Percentiles rank a stretch among this genome's conserved stretches.
Evolutionary conservation across 2,888 invertebrate species (phyloP).

Genomic region (Mechanitis mazaeus): DNA sequence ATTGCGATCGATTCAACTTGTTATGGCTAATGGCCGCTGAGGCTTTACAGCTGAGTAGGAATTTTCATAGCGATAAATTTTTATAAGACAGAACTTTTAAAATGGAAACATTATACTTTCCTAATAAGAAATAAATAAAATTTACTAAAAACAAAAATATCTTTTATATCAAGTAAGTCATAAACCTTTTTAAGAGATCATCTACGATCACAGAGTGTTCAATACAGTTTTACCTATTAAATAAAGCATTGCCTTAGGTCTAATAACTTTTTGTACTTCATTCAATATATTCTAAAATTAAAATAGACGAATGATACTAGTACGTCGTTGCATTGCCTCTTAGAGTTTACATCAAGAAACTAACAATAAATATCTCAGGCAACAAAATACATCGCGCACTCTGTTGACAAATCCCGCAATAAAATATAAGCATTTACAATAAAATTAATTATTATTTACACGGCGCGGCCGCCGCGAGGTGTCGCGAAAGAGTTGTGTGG

Average conservation of each 20-base stretch:
- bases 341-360: slow-evolving; percentile 65
- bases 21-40: slow-evolving; percentile 31
- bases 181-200: too few species aligned
- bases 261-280: too few species aligned
- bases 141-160: too few species aligned
- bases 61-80: neutral
- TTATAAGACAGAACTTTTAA: neutral
- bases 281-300: too few species aligned
- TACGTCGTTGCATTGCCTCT: slow-evolving; percentile 41
- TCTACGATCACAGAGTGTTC: too few species aligned
- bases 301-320: too few species aligned
- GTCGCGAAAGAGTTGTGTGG: slow-evolving; percentile 41
- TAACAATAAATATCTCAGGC: slow-evolving; percentile 70
- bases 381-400: slow-evolving; percentile 73
- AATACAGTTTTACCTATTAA: too few species aligned
- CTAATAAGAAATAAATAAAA: too few species aligned
- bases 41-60: slow-evolving; percentile 19
- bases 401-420: slow-evolving; percentile 77
- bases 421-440: slow-evolving; percentile 78
- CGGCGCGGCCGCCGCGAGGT: slow-evolving; percentile 64
- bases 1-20: slow-evolving; percentile 45
- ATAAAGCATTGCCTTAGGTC: too few species aligned
- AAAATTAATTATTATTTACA: slow-evolving; percentile 78
- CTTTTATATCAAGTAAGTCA: too few species aligned
- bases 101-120: neutral